phyloP scores from a whole-genome alignment of 1,140 invertebrate species.

The Drosophila dunni region DNA sequence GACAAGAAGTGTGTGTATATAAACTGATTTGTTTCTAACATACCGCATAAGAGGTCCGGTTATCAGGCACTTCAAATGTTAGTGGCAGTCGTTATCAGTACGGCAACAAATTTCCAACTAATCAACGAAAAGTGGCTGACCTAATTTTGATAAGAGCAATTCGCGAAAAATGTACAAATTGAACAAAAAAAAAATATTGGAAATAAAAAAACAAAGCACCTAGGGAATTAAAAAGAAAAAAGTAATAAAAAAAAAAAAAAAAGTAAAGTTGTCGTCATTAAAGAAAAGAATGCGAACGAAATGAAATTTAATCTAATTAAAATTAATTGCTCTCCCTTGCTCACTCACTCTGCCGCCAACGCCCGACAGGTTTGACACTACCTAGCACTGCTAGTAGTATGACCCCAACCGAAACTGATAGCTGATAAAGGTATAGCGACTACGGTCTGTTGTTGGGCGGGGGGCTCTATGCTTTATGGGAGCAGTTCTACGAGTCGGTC shows the following conservation, averaged over 20 bases:
- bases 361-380: conserved; percentile 4
- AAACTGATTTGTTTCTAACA: conserved; percentile 3
- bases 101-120: conserved; percentile 43
- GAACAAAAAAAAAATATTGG: background rate
- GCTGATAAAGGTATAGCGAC: background rate
- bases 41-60: background rate
- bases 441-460: background rate
- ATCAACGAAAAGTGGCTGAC: conserved; percentile 71
- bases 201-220: conserved; percentile 7
- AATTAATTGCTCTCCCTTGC: conserved; percentile 43
- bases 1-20: background rate
- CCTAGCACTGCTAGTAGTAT: background rate
- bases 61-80: conserved; percentile 10
- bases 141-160: conserved; percentile 72
- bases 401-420: conserved; percentile 7
- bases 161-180: conserved; percentile 38
- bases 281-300: conserved; percentile 3
- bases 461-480: background rate
- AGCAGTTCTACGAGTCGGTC: background rate
- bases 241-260: background rate
- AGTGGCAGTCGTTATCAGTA: conserved; percentile 29
- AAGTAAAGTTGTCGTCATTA: background rate
- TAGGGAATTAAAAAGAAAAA: background rate
- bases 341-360: background rate
- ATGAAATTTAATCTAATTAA: conserved; percentile 57